Base-by-base conservation (phyloP, 2,797 vertebrate species). In the Sternotherus odoratus region DNA sequence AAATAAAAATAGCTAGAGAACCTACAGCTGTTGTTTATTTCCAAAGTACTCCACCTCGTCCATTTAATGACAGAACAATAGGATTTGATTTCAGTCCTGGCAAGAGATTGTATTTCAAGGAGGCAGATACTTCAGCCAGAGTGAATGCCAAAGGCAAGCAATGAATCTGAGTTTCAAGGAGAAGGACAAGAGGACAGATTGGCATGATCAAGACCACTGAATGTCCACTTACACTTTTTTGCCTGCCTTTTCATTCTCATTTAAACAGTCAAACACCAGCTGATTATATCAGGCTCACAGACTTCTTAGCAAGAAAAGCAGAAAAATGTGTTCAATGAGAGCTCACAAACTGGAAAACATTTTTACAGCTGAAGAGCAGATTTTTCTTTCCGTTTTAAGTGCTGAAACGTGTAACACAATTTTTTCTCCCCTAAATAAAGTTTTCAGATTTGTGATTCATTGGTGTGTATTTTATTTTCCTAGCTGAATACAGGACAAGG, bases 1-100 rank as follows among this genome's bases (percentile, higher is more conserved):
- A 95, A 95, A 96, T 91, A 96, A 95, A 95, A 97, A 95, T 95
- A 97, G 93, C 86, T 94, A 82, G 92, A 96, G 66, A 94, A 89
- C 86, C 92, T 92, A 88, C 92, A 97, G 94, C 90, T 95, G 94
- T 81, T 93, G 49, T 87, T 94, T 93, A 82, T 94, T 94, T 93
- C 63, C 77, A 66, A 93, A 86, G 54, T 72, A 86, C 84, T 95
- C 88, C 79, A 79, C 2, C 0, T 83, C 93, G 92, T 93, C 91
- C 57, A 4, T 90, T 95, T 92, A 92, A 96, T 24, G 94, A 89
- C 33, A 79, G 91, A 96, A 96, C 89, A 94, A 95, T 95, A 96
- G 82, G 97, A 82, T 96, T 90, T 88, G 94, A 88, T 91, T 96
- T 94, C 91, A 92, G 85, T 46, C 56, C 93, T 92, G 91, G 86